phyloP scores from a whole-genome alignment of 2,113 vertebrate genomes.

The Sclerurus mexicanus region DNA sequence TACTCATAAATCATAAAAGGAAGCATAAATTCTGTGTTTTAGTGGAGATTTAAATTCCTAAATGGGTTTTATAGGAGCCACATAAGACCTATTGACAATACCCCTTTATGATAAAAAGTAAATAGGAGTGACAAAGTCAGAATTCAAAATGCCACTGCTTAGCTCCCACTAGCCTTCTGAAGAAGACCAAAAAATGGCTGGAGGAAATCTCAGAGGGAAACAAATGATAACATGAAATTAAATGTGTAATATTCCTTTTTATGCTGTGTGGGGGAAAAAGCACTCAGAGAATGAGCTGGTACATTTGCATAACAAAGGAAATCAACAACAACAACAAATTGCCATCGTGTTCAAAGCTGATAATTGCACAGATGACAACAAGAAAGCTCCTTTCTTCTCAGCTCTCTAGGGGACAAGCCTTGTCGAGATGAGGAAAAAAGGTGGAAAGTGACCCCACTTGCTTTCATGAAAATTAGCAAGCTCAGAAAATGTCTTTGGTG shows the following conservation, averaged over 20 bases:
- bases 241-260: constrained; percentile 68
- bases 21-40: constrained; percentile 60
- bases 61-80: constrained; percentile 68
- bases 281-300: constrained; percentile 38
- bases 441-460: constrained; percentile 59
- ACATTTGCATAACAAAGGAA: constrained; percentile 82
- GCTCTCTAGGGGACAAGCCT: constrained; percentile 45
- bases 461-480: constrained; percentile 41
- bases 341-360: constrained; percentile 74
- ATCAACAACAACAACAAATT: constrained; percentile 82
- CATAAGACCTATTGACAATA: constrained; percentile 69
- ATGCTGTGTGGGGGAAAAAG: not conserved
- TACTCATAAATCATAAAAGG: constrained; percentile 69
- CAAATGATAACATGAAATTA: constrained; percentile 67
- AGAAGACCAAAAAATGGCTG: constrained; percentile 25
- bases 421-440: not conserved
- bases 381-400: constrained; percentile 56
- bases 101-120: constrained; percentile 67
- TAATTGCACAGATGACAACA: constrained; percentile 74
- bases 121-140: constrained; percentile 67
- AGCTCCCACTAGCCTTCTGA: constrained; percentile 24
- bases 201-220: constrained; percentile 38
- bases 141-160: constrained; percentile 53
- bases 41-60: constrained; percentile 69
- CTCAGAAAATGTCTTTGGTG: constrained; percentile 9